phyloP scores from a whole-genome alignment of 2,113 vertebrate species.

The Actenoides lindsayi region DNA sequence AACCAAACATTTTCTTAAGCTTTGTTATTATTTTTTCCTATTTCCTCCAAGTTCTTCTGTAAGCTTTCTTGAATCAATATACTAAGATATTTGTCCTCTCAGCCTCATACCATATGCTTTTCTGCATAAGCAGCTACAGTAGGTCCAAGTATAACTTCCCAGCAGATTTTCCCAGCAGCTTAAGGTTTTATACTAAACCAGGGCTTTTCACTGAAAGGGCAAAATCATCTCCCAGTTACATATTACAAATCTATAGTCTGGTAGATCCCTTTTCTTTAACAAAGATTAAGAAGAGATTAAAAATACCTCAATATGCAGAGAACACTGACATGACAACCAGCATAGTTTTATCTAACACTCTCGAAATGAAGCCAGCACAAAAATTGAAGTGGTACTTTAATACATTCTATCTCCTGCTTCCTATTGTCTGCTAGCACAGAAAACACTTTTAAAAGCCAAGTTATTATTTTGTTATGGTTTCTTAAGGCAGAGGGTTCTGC shows the following conservation, averaged over 20 bases:
- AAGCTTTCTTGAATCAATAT: neutral
- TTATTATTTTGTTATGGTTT: neutral
- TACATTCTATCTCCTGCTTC: neutral
- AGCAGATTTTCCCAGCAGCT: neutral
- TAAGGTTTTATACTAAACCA: neutral
- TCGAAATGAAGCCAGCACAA: neutral
- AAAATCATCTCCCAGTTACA: neutral
- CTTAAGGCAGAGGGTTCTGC: neutral
- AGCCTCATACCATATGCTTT: neutral
- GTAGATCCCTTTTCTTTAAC: neutral
- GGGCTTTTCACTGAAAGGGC: neutral
- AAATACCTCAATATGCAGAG: neutral
- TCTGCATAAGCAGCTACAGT: neutral
- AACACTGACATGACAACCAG: neutral
- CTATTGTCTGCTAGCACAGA: neutral
- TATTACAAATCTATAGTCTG: neutral
- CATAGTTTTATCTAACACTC: neutral
- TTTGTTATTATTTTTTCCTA: neutral
- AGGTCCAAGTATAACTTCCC: neutral
- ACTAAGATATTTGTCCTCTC: neutral
- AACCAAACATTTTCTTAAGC: neutral
- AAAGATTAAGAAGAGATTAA: neutral
- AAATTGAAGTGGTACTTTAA: neutral
- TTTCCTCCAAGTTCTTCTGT: neutral
- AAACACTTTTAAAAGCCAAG: neutral